These are phyloP conservation scores for Neoitamus cyanurus DNA, from an alignment of 2,888 invertebrate genomes.

Conservation along the genomic window DNA sequence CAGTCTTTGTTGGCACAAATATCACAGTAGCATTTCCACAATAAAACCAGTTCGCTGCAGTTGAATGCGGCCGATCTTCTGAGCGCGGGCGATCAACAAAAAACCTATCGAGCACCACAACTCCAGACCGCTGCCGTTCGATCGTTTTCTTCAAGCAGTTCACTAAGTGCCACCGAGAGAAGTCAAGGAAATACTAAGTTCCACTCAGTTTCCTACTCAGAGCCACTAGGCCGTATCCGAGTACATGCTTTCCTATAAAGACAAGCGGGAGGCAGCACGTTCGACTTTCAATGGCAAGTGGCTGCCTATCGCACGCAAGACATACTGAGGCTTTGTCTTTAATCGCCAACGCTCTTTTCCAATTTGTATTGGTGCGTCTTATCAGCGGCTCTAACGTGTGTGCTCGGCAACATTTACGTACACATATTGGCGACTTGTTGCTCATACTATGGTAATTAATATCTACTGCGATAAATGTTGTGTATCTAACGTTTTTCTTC, in stretches of 20 bases:
- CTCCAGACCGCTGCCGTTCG: neutral
- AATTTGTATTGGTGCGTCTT: neutral
- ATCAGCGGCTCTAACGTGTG: neutral
- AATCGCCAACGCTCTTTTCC: neutral
- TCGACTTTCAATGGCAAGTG: neutral
- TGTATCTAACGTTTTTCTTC: neutral
- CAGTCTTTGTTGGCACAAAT: neutral
- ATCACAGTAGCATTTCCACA: constrained; percentile 18
- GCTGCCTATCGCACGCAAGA: neutral
- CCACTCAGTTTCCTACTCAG: neutral
- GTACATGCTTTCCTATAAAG: neutral
- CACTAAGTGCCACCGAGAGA: neutral
- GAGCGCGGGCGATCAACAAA: neutral
- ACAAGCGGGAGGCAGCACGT: neutral
- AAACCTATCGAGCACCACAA: neutral
- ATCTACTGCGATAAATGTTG: neutral
- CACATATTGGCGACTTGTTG: neutral
- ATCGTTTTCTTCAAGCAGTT: neutral
- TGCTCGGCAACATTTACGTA: neutral
- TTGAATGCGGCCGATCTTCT: neutral
- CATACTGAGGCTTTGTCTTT: neutral
- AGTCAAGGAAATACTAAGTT: constrained; percentile 21
- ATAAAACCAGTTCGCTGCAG: neutral
- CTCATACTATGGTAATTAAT: neutral
- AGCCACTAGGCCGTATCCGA: neutral